Conservation (phyloP, 2,113 vertebrate genomes). For the Oenanthe melanoleuca region DNA sequence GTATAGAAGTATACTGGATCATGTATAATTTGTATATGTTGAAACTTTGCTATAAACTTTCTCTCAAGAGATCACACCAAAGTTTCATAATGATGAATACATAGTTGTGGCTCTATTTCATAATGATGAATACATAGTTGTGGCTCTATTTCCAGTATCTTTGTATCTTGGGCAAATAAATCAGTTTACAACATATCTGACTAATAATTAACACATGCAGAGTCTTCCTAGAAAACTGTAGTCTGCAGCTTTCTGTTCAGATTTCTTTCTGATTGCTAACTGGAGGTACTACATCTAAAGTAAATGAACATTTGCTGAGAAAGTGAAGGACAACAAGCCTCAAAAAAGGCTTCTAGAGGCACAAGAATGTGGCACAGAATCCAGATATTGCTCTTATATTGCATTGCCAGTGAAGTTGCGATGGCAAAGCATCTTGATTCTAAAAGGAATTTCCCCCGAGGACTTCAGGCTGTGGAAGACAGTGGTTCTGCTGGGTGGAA, state of each 20-base stretch:
- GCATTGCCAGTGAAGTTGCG: constrained; percentile 43
- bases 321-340: not conserved
- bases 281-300: not conserved
- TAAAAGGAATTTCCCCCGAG: not conserved
- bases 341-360: not conserved
- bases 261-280: not conserved
- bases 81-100: not conserved
- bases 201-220: constrained; percentile 74
- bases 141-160: not conserved
- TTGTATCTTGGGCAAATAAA: constrained; percentile 59
- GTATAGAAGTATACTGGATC: not conserved
- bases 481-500: not conserved
- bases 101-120: not conserved
- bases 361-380: constrained; percentile 60
- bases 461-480: constrained; percentile 26
- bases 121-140: not conserved
- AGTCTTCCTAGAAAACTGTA: constrained; percentile 32
- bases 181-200: constrained; percentile 57
- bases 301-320: not conserved
- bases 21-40: not conserved
- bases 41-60: not conserved
- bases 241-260: constrained; percentile 26
- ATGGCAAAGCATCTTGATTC: not conserved
- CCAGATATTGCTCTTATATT: constrained; percentile 60
- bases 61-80: not conserved